These are phyloP conservation scores for Colistium nudipinnis DNA, from an alignment of 2,113 vertebrate species.

Conservation along the genomic window DNA sequence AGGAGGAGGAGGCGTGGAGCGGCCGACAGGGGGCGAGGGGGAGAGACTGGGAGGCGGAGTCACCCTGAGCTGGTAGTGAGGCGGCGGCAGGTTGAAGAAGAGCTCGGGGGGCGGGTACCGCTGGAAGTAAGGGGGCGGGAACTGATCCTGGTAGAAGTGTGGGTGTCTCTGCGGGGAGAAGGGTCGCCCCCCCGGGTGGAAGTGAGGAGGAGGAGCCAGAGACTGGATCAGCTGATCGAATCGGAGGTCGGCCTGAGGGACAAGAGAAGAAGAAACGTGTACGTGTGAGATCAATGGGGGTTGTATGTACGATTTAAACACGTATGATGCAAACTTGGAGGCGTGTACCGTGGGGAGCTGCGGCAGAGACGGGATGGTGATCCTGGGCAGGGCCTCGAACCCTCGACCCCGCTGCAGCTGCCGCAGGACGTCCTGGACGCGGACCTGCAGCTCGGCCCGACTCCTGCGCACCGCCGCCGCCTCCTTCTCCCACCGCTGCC, in stretches of 20 bases:
- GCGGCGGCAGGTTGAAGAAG: background rate
- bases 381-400: conserved; percentile 86
- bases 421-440: conserved; percentile 87
- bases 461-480: conserved; percentile 48
- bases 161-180: conserved; percentile 47
- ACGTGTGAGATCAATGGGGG: no score
- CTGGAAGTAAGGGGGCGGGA: conserved; percentile 6
- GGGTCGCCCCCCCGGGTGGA: conserved; percentile 66
- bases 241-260: conserved; percentile 63
- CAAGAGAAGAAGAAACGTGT: background rate
- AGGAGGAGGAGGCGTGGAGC: conserved; percentile 25
- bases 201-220: conserved; percentile 52
- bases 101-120: conserved; percentile 1
- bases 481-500: conserved; percentile 71
- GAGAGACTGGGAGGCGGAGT: conserved; percentile 56
- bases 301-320: no score
- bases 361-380: conserved; percentile 84
- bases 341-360: conserved; percentile 81
- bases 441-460: conserved; percentile 76
- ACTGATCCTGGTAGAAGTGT: conserved; percentile 35
- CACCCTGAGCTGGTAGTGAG: conserved; percentile 27
- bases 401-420: conserved; percentile 86
- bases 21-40: conserved; percentile 39
- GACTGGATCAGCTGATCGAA: conserved; percentile 60
- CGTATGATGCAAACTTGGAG: no score